Evolutionary conservation across 2,797 vertebrate genomes (phyloP), one percentile per base, ranked within the genome.

Genomic region (Chrosomus eos): DNA sequence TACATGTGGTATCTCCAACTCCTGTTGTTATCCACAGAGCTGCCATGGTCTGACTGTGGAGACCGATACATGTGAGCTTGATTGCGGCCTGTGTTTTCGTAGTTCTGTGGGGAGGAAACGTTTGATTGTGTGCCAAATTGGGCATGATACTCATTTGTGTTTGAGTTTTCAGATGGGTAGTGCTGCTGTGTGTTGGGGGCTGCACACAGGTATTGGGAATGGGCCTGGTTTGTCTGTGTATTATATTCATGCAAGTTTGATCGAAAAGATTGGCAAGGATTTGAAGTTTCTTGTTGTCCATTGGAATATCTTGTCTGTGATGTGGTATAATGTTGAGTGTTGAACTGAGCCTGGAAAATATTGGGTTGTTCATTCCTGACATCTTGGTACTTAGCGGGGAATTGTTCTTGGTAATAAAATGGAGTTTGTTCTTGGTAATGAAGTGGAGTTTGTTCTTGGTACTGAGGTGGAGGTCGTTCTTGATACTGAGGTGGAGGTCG

Each of bases 241-340:
- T 40, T 51, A 72, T 18, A 33, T 31, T 53, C 9, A 19, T 60
- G n/a, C 1, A 23, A 38, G 45, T 51, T 68, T 16, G 48, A 58
- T 40, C 38, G 72, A 21, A 80, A 51, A 53, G 14, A n/a, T 5
- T 18, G 74, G 67, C 78, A 53, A 21, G 86, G 73, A 26, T 45
- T 62, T 55, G 36, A 18, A 36, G 7, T 23, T 0, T n/a, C 14
- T 60, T 82, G 72, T 31, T 81, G 72, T 14, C 6, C n/a, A 33
- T 2, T 40, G 36, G 43, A 76, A 82, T 45, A 73, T 64, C 45
- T 33, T 36, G 1, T 1, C 36, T 82, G 74, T 0, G 7, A 3
- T 31, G 64, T 6, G 55, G 33, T 4, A 23, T 33, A 33, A 7
- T 7, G 28, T 60, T 33, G 58, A 0, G n/a, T 23, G 3, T 9